Percentiles rank a stretch among this genome's conserved stretches.
phyloP scores from a whole-genome alignment of 2,113 vertebrate species.

The Eudyptes chrysolophus region DNA sequence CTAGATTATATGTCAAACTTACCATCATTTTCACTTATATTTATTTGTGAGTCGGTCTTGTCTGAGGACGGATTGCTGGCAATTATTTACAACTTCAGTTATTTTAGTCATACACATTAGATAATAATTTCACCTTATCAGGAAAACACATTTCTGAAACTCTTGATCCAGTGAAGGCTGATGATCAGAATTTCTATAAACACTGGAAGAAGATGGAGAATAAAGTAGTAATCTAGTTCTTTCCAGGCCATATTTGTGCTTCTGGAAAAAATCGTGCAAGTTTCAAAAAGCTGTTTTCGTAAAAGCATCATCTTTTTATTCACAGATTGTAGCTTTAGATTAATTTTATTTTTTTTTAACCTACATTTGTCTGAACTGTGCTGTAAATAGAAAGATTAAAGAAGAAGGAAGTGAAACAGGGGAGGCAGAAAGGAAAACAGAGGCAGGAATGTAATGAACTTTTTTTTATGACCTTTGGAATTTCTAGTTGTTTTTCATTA shows the following conservation, averaged over 20 bases:
- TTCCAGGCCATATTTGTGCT: not conserved
- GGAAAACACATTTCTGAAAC: not conserved
- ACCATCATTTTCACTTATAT: not conserved
- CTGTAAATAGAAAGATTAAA: not conserved
- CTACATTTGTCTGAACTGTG: not conserved
- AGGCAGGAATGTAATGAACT: not conserved
- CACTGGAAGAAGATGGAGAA: not conserved
- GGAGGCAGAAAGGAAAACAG: not conserved
- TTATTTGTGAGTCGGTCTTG: not conserved
- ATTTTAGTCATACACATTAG: not conserved
- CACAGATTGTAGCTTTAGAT: not conserved
- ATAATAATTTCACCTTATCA: not conserved
- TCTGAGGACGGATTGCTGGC: not conserved
- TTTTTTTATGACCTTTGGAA: not conserved
- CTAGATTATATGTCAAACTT: not conserved
- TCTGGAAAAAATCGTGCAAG: not conserved
- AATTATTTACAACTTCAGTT: not conserved
- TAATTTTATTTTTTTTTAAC: not conserved
- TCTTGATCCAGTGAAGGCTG: not conserved
- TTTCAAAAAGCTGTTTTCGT: not conserved
- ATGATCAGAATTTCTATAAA: not conserved
- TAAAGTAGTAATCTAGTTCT: not conserved
- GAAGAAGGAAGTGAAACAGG: not conserved
- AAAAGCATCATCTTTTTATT: not conserved
- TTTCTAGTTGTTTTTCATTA: conserved; percentile 4